Conservation (phyloP, 1,140 invertebrate species). For the Pectinophora gossypiella region DNA sequence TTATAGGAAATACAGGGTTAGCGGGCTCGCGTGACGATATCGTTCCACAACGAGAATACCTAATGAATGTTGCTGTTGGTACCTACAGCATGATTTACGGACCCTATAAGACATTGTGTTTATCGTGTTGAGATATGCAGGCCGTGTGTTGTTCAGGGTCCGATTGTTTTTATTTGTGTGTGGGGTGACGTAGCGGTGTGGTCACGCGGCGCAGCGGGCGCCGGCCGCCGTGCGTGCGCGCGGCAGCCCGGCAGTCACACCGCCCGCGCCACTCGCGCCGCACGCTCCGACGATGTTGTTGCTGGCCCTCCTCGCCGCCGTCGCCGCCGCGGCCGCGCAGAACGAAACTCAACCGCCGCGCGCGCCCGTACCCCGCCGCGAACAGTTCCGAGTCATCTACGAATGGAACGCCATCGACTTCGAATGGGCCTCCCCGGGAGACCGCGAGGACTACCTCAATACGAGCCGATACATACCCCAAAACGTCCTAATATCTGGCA, state of each 20-base stretch:
- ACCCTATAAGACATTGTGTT: neutral
- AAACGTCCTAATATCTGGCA: conserved; percentile 79
- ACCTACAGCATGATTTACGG: neutral
- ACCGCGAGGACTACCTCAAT: conserved; percentile 60
- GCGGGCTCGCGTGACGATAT: neutral
- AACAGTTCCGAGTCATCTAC: conserved; percentile 73
- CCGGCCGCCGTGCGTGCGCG: conserved; percentile 15
- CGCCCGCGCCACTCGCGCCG: conserved; percentile 39
- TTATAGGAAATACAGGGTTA: neutral
- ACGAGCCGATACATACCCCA: conserved; percentile 76
- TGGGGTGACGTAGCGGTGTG: conserved; percentile 22
- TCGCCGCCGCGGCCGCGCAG: conserved; percentile 47
- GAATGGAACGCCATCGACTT: conserved; percentile 73
- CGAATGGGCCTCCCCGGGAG: conserved; percentile 56
- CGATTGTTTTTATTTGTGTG: conserved; percentile 19
- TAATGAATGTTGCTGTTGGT: neutral
- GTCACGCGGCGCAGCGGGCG: conserved; percentile 31
- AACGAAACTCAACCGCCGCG: conserved; percentile 31
- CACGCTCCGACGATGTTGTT: conserved; percentile 38
- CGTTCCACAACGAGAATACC: neutral
- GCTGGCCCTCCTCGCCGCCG: conserved; percentile 37
- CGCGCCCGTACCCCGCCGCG: conserved; percentile 37
- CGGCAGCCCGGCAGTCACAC: conserved; percentile 46
- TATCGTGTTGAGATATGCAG: neutral
- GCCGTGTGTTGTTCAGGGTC: conserved; percentile 9